Conservation (phyloP, 2,888 invertebrate species). For the Strigamia maritima region DNA sequence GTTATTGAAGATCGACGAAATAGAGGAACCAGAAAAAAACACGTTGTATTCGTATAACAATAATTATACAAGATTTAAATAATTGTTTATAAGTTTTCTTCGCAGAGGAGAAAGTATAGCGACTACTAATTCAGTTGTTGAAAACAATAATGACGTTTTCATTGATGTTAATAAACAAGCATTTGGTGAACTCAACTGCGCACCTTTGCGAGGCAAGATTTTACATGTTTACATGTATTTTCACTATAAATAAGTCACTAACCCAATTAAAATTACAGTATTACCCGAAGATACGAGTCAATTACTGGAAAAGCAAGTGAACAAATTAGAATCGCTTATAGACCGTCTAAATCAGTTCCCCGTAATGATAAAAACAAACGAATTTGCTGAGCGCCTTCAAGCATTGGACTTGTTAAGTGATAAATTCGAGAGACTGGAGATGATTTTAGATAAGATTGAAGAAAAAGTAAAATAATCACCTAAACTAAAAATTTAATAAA, state of each 20-base stretch:
- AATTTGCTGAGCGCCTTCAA: background rate
- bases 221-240: background rate
- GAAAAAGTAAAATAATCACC: background rate
- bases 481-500: background rate
- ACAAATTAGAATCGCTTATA: background rate
- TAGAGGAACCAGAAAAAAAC: background rate
- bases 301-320: background rate
- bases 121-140: background rate
- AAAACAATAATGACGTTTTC: background rate
- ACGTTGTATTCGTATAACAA: background rate
- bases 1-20: background rate
- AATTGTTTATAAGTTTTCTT: background rate
- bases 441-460: constrained; percentile 8
- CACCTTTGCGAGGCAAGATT: background rate
- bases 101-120: background rate
- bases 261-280: background rate
- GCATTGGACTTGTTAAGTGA: background rate
- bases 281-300: background rate
- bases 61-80: too few relatives aligned
- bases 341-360: background rate
- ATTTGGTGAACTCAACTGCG: background rate
- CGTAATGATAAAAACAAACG: background rate
- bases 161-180: background rate
- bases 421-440: background rate
- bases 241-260: background rate